Conservation (phyloP, 2,113 vertebrate genomes). For the Labeo rohita region DNA sequence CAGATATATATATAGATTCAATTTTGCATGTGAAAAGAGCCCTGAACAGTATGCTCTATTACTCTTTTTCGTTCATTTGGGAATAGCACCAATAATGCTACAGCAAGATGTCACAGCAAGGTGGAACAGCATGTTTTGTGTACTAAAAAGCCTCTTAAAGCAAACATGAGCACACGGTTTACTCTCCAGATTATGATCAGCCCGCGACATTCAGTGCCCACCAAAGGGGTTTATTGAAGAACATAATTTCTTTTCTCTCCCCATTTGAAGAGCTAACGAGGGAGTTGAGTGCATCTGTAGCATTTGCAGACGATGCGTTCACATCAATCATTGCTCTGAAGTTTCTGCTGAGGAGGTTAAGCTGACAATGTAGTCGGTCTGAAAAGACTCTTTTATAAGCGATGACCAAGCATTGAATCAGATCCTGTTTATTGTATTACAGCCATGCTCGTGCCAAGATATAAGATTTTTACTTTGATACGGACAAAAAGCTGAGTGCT, state of each 20-base stretch:
- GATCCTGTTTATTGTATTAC: neutral
- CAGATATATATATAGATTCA: neutral
- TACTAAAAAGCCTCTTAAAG: slow-evolving; percentile 4
- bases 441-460: slow-evolving; percentile 9
- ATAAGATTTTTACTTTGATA: neutral
- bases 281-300: slow-evolving; percentile 9
- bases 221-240: slow-evolving; percentile 4
- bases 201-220: slow-evolving; percentile 2
- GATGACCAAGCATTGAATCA: slow-evolving; percentile 19
- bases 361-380: slow-evolving; percentile 13
- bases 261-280: slow-evolving; percentile 6
- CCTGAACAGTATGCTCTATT: neutral
- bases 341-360: neutral
- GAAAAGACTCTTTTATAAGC: neutral
- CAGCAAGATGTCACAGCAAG: slow-evolving; percentile 13
- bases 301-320: neutral
- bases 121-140: slow-evolving; percentile 21
- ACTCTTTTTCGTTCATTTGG: slow-evolving; percentile 11
- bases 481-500: neutral
- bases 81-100: slow-evolving; percentile 1
- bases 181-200: slow-evolving; percentile 27
- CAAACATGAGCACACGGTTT: slow-evolving; percentile 9
- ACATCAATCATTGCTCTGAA: neutral
- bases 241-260: neutral
- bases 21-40: neutral